Conservation (phyloP, 1,140 invertebrate species). For the Trissolcus basalis region DNA sequence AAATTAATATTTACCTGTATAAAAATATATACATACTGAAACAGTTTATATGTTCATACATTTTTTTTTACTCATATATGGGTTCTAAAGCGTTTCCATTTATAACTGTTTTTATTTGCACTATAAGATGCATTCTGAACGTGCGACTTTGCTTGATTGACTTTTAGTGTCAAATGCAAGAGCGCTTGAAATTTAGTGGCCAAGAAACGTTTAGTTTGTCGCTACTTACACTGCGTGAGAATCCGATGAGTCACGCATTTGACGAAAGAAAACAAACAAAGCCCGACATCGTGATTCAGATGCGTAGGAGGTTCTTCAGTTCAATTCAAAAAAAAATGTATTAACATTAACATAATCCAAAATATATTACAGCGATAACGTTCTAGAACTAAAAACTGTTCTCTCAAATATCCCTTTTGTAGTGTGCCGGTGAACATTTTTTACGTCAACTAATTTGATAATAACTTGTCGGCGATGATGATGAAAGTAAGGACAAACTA, state of each 20-base stretch:
- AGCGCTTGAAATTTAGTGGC: no score
- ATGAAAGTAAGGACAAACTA: constrained; percentile 4
- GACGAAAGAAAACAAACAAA: constrained; percentile 30
- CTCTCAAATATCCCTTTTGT: constrained; percentile 35
- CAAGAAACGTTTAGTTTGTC: background rate
- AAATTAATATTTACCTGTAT: no score
- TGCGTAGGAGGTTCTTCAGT: constrained; percentile 47
- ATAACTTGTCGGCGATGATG: constrained; percentile 18
- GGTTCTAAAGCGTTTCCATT: no score
- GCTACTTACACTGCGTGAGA: no score
- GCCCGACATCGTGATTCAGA: constrained; percentile 18
- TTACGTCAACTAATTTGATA: constrained; percentile 14
- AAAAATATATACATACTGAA: no score
- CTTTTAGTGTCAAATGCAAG: no score
- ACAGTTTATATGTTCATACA: no score
- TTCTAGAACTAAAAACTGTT: constrained; percentile 7
- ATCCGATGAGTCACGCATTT: constrained; percentile 38
- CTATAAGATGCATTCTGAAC: no score
- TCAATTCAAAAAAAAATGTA: constrained; percentile 11
- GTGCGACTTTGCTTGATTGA: no score
- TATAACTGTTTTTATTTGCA: no score
- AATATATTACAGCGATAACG: constrained; percentile 48
- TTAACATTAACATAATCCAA: constrained; percentile 55
- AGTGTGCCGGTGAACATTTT: constrained; percentile 33
- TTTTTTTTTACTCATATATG: no score